phyloP scores from a whole-genome alignment of 2,888 invertebrate genomes.

The Chymomyza fuscimana region DNA sequence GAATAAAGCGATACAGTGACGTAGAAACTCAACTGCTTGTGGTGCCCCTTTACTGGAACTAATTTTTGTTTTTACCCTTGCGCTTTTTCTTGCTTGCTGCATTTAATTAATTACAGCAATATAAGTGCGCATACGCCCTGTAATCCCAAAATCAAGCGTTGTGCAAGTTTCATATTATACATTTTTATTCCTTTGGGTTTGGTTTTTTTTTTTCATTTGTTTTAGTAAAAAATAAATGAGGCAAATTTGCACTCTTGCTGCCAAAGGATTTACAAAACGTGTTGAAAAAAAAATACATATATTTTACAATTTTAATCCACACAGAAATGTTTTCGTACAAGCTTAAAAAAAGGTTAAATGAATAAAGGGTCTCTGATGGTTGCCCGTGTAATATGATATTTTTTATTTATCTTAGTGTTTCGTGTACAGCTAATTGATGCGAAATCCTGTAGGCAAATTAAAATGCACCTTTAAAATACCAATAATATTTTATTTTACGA shows the following conservation, averaged over 20 bases:
- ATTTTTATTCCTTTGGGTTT: conserved; percentile 11
- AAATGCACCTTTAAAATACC: too few relatives aligned
- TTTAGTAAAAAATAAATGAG: background rate
- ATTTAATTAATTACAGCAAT: conserved; percentile 43
- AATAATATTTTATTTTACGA: too few relatives aligned
- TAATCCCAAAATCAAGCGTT: conserved; percentile 16
- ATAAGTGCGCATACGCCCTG: conserved; percentile 19
- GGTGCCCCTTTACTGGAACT: background rate
- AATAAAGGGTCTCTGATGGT: too few relatives aligned
- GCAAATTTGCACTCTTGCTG: background rate
- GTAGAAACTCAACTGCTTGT: conserved; percentile 26
- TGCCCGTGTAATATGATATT: too few relatives aligned
- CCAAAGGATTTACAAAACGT: background rate
- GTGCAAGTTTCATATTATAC: conserved; percentile 5
- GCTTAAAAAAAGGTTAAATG: too few relatives aligned
- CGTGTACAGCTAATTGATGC: too few relatives aligned
- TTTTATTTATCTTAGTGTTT: too few relatives aligned
- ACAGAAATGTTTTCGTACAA: too few relatives aligned
- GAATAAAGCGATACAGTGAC: conserved; percentile 7
- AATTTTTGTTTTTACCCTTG: background rate
- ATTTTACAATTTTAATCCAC: too few relatives aligned
- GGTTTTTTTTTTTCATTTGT: background rate
- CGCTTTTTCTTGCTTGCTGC: conserved; percentile 9
- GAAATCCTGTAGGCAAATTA: too few relatives aligned
- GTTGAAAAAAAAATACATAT: background rate